These are phyloP conservation scores for Gymnothorax reevesii DNA, from an alignment of 2,797 vertebrate species.

Conservation along the genomic window DNA sequence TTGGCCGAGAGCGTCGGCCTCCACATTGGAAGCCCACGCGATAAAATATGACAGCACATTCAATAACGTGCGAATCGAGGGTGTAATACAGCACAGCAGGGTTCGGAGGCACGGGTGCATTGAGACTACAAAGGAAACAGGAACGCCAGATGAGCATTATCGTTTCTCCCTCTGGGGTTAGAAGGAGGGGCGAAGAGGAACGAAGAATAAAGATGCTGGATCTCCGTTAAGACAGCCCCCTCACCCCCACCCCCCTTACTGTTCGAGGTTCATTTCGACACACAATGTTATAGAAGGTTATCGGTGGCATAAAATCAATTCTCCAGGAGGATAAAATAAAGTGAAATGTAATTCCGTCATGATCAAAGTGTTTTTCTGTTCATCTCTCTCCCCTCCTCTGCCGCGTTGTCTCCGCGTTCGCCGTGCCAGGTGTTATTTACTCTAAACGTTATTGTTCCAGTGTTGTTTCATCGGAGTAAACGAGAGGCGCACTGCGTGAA, in stretches of 20 bases:
- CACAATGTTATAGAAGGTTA: conserved; percentile 63
- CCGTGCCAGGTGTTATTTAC: conserved; percentile 56
- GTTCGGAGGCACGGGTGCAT: conserved; percentile 48
- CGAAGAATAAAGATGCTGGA: conserved; percentile 50
- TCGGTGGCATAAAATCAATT: conserved; percentile 66
- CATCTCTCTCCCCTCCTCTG: background rate
- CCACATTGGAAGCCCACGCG: conserved; percentile 47
- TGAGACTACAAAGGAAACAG: conserved; percentile 50
- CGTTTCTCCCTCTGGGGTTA: conserved; percentile 59
- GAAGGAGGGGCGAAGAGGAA: conserved; percentile 2
- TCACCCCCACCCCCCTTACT: no score
- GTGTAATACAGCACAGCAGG: conserved; percentile 52
- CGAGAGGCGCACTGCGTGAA: conserved; percentile 41
- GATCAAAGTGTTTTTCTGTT: conserved; percentile 63
- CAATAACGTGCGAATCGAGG: conserved; percentile 53
- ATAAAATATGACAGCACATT: conserved; percentile 36
- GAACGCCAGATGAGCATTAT: conserved; percentile 65
- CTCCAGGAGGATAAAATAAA: conserved; percentile 58
- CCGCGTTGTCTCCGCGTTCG: background rate
- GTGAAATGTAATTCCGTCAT: conserved; percentile 59
- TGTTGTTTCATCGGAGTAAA: conserved; percentile 48
- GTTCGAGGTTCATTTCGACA: conserved; percentile 61
- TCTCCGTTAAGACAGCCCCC: conserved; percentile 50
- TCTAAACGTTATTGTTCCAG: background rate
- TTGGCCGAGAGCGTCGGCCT: conserved; percentile 38